Evolutionary conservation across 2,797 vertebrate genomes (phyloP).

Genomic region (Anniella stebbinsi): DNA sequence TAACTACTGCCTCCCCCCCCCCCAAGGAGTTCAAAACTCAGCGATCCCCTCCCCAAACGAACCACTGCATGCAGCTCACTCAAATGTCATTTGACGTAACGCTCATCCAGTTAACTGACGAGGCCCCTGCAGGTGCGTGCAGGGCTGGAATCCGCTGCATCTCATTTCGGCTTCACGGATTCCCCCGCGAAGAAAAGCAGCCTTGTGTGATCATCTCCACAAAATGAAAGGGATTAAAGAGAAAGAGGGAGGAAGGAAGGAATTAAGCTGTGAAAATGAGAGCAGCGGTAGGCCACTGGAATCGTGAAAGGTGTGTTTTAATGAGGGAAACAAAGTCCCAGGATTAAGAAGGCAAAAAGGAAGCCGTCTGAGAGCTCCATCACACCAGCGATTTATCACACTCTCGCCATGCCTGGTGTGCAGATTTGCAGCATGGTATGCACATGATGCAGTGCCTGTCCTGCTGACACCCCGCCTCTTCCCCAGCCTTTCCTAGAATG

Average conservation of each 20-base stretch:
- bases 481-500: no score
- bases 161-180: neutral
- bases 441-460: no score
- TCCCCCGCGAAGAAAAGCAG: neutral
- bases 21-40: no score
- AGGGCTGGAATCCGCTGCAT: neutral
- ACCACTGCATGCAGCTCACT: no score
- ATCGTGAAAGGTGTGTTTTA: neutral
- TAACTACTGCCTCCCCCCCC: no score
- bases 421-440: no score
- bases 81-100: no score
- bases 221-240: neutral
- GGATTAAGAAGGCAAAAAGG: neutral
- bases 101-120: neutral
- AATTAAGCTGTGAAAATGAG: neutral
- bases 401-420: no score
- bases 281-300: neutral
- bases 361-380: no score
- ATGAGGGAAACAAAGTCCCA: neutral
- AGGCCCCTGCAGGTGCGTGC: neutral
- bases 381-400: no score
- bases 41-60: no score
- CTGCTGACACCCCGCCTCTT: no score
- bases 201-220: neutral
- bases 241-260: neutral